Conservation (phyloP, 1,140 invertebrate genomes). For the Ditylenchus dipsaci region DNA sequence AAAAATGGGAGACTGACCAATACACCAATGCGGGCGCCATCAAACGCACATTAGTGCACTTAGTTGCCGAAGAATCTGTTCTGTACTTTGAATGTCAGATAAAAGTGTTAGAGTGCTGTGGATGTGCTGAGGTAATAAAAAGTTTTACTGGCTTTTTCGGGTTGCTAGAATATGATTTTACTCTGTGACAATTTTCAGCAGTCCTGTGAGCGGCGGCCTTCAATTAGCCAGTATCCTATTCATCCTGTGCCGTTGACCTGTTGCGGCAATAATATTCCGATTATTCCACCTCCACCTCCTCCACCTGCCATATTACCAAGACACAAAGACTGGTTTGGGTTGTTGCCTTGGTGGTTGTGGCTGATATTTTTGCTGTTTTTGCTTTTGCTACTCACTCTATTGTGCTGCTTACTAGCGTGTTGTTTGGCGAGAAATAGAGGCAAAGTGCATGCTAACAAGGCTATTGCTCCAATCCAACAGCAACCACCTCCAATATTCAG, state of each 20-base stretch:
- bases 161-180: no score
- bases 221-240: constrained; percentile 11
- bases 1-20: constrained; percentile 27
- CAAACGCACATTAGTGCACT: constrained; percentile 31
- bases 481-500: neutral
- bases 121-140: constrained; percentile 25
- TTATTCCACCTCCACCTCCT: neutral
- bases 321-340: neutral
- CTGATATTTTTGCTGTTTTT: constrained; percentile 20
- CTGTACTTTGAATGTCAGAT: constrained; percentile 26
- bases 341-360: constrained; percentile 29
- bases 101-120: constrained; percentile 23
- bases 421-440: neutral
- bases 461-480: neutral
- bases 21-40: constrained; percentile 19
- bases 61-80: constrained; percentile 15
- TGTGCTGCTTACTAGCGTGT: neutral
- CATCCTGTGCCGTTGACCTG: constrained; percentile 17
- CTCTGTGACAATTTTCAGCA: constrained; percentile 13
- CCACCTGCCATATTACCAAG: neutral
- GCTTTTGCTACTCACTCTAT: constrained; percentile 9
- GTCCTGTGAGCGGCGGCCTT: constrained; percentile 29
- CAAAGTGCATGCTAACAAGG: neutral
- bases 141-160: no score
- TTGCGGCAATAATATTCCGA: constrained; percentile 4